Evolutionary conservation across 2,797 vertebrate genomes (phyloP).

Genomic region (Uromys caudimaculatus): DNA sequence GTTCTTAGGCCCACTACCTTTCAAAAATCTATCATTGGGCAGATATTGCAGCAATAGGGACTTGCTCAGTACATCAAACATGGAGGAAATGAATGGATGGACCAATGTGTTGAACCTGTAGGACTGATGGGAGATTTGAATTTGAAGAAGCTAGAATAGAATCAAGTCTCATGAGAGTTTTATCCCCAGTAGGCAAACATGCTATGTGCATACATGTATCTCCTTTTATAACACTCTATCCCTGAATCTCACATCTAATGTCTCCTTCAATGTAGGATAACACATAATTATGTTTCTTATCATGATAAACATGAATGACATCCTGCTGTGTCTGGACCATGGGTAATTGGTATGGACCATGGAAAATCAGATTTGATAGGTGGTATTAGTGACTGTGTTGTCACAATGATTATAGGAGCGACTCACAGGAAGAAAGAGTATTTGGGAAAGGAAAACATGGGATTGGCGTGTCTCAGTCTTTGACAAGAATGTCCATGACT

Average conservation of each 20-base stretch:
- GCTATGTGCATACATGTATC: not conserved
- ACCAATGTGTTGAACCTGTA: too few species aligned
- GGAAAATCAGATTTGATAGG: not conserved
- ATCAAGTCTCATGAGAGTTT: not conserved
- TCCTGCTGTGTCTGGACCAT: not conserved
- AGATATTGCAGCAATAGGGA: too few species aligned
- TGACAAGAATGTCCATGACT: too few species aligned
- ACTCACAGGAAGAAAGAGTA: too few species aligned
- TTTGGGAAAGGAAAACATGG: not conserved
- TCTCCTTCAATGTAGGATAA: not conserved
- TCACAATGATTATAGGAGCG: not conserved
- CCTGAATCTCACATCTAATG: not conserved
- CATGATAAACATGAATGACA: not conserved
- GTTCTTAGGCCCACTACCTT: too few species aligned
- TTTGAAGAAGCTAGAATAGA: not conserved
- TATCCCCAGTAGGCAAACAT: not conserved
- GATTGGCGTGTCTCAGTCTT: not conserved
- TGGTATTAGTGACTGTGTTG: not conserved
- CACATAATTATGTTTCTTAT: not conserved
- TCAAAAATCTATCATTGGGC: not conserved
- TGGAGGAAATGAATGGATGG: not conserved
- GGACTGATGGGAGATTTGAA: not conserved
- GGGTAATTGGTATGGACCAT: not conserved
- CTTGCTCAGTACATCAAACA: not conserved
- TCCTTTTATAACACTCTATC: not conserved